Evolutionary conservation across 2,797 vertebrate species (phyloP), one percentile per base, ranked within the genome.

Genomic region (Eulemur albifrons): DNA sequence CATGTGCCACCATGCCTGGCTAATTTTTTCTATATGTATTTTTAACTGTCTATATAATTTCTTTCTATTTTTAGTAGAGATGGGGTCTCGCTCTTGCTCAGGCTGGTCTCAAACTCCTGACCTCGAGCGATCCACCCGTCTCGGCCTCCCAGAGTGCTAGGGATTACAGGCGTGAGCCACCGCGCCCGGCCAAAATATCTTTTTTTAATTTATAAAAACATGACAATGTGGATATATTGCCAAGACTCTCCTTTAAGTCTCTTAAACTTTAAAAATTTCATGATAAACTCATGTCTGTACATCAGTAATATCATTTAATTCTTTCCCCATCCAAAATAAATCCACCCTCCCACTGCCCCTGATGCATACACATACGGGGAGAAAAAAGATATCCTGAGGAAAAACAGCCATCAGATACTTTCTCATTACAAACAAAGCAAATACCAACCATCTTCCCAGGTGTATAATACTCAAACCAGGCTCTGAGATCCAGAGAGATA

Each of bases 121-220:
- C 1, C 40, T 40, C 5, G 1, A 40, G 0, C 40, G 40, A 40
- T 40, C 40, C 5, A 1, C 40, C 40, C 40, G 0, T 5, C 40
- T 40, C 40, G 6, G 40, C 40, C 40, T 40, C 40, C 40, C 40
- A 40, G 40, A 40, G 40, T 40, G 40, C 40, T 40, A 40, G 40
- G 40, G 40, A 40, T 40, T 40, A 40, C 40, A 40, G 40, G 40
- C 5, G 5, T 40, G 40, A 40, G 40, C 40, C 40, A 40, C 40
- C 6, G 40, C 5, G 6, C 1, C 40, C 5, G 40, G 40, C 40
- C 40, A 40, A 40, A 40, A 40, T 40, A 40, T 40, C 40, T 40
- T 40, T 40, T 48, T 32, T 21, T 10, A 50, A 50, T 32, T 50
- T 76, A 20, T 15, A 20, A 76, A 75, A 50, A 27, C 43, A 45